A percentile compares a stretch with the other conserved stretches of the same genome.
phyloP scores from a whole-genome alignment of 1,140 invertebrate species.

The Bombus pyrosoma region DNA sequence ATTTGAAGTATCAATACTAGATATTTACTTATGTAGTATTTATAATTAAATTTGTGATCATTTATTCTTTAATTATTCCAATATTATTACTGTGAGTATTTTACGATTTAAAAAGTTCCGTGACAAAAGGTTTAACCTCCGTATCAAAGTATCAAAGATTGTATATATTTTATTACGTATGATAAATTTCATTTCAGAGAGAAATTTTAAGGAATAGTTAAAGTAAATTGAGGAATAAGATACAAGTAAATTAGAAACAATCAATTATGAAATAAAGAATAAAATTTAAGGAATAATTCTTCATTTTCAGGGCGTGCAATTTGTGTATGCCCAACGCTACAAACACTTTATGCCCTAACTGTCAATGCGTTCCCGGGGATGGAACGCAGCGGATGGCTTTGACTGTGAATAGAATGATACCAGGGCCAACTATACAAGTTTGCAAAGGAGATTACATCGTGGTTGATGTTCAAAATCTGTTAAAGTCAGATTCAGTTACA shows the following conservation, averaged over 20 bases:
- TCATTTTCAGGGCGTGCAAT: conserved; percentile 5
- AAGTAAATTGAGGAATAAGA: neutral
- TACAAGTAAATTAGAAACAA: neutral
- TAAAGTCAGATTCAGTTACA: conserved; percentile 90
- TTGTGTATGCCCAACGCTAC: conserved; percentile 1
- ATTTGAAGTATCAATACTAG: neutral
- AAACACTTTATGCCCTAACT: conserved; percentile 77
- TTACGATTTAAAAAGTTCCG: neutral
- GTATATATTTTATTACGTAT: neutral
- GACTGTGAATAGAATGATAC: conserved; percentile 84
- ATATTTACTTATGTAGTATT: neutral
- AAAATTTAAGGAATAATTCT: neutral
- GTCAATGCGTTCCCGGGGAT: conserved; percentile 85
- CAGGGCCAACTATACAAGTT: conserved; percentile 84
- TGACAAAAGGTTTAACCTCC: neutral
- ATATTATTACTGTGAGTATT: neutral
- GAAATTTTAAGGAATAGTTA: too few relatives aligned
- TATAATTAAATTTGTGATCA: neutral
- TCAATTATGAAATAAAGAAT: too few relatives aligned
- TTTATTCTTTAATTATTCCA: neutral
- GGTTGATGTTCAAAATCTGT: conserved; percentile 92
- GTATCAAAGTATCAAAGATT: neutral
- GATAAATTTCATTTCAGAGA: neutral
- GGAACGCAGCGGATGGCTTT: conserved; percentile 82
- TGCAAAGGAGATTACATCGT: conserved; percentile 94